Percentiles rank a stretch among this genome's conserved stretches.
phyloP scores from a whole-genome alignment of 2,797 vertebrate species.

The Aphelocoma californica region DNA sequence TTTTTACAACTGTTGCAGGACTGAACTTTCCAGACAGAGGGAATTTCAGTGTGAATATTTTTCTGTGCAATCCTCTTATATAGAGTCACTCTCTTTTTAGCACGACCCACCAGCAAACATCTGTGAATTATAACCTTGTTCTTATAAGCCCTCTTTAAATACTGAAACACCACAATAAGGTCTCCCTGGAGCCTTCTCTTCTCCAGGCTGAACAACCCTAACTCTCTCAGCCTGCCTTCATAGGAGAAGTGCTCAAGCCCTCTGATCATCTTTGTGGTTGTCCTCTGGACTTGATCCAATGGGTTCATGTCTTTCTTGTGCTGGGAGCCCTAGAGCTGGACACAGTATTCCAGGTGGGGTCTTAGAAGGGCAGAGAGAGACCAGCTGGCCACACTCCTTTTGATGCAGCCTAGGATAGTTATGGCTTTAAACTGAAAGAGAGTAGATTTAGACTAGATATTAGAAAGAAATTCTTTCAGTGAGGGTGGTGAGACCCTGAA shows the following conservation, averaged over 20 bases:
- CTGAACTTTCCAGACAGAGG: not conserved
- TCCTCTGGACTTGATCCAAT: fast-evolving
- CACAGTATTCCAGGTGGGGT: not conserved
- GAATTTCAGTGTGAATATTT: not conserved
- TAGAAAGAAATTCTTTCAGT: not conserved
- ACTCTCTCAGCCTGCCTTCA: not conserved
- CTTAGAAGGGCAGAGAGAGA: not conserved
- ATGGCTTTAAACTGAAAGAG: not conserved
- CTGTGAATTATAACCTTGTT: not conserved
- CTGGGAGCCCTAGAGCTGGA: not conserved
- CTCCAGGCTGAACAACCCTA: not conserved
- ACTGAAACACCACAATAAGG: not conserved
- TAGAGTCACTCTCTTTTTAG: not conserved
- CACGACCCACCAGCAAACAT: not conserved
- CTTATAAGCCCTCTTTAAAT: not conserved
- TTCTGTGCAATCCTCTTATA: not conserved
- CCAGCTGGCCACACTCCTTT: not conserved
- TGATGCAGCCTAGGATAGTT: not conserved
- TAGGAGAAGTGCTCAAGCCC: not conserved
- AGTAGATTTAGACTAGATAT: not conserved
- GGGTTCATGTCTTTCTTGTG: not conserved
- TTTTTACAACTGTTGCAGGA: not conserved
- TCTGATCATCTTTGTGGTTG: not conserved
- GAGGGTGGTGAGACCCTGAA: not conserved
- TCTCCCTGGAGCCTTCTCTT: not conserved